Evolutionary conservation across 2,888 invertebrate genomes (phyloP).

Genomic region (Brachycybe producta): DNA sequence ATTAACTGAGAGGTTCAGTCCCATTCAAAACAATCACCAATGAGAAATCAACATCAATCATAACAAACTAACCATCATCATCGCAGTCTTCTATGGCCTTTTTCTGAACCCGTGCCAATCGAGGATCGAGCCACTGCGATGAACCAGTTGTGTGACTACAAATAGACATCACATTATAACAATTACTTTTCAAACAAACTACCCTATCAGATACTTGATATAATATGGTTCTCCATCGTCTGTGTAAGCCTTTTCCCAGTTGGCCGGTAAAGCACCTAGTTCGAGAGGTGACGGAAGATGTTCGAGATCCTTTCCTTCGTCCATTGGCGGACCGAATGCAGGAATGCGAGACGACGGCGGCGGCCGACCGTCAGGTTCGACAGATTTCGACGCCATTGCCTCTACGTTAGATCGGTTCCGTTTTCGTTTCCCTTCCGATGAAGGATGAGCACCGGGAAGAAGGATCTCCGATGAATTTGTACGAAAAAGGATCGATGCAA

Average conservation of each 20-base stretch:
- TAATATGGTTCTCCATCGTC: constrained; percentile 95
- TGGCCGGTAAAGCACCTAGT: constrained; percentile 78
- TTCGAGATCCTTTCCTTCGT: not conserved
- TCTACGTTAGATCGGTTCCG: constrained; percentile 44
- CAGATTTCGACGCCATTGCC: constrained; percentile 36
- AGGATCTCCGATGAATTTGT: constrained; percentile 1
- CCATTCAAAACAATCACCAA: not conserved
- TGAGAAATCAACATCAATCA: not conserved
- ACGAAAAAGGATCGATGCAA: too few relatives aligned
- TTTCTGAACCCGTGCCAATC: constrained; percentile 78
- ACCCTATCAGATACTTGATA: too few relatives aligned
- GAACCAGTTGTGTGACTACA: constrained; percentile 87
- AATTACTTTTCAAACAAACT: constrained; percentile 39
- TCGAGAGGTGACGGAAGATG: constrained; percentile 35
- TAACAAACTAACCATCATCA: constrained; percentile 47
- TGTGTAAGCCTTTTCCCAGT: constrained; percentile 97
- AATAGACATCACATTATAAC: constrained; percentile 19
- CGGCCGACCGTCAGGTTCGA: constrained; percentile 24
- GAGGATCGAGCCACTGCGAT: constrained; percentile 93
- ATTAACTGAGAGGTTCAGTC: too few relatives aligned
- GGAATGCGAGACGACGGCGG: not conserved
- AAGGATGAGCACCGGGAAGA: constrained; percentile 40
- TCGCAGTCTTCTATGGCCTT: constrained; percentile 79
- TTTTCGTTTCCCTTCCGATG: constrained; percentile 41
- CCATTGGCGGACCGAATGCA: not conserved